phyloP scores from a whole-genome alignment of 2,113 vertebrate genomes.

The Entelurus aequoreus region DNA sequence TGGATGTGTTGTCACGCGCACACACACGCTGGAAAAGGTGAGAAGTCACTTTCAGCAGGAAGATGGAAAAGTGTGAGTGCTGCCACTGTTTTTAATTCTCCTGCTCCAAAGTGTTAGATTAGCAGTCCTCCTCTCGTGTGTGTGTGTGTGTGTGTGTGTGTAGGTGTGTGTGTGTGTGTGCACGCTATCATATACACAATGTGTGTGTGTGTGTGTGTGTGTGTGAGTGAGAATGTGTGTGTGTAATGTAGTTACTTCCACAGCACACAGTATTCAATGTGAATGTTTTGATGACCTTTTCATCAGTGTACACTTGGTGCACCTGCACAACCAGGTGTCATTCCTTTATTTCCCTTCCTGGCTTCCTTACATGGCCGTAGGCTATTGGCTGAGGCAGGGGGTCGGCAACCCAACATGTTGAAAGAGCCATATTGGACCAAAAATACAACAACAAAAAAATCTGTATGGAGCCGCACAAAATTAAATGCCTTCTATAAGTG shows the following conservation, averaged over 20 bases:
- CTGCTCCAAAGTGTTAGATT: conserved; percentile 46
- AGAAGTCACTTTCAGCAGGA: conserved; percentile 23
- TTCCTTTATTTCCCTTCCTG: conserved; percentile 42
- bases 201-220: background rate
- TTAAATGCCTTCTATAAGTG: too few relatives aligned
- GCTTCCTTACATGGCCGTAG: conserved; percentile 30
- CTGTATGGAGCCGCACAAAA: too few relatives aligned
- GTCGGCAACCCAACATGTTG: too few relatives aligned
- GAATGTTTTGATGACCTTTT: too few relatives aligned
- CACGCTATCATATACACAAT: too few relatives aligned
- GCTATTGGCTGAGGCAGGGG: conserved; percentile 15
- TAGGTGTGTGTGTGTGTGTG: background rate
- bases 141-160: conserved; percentile 1
- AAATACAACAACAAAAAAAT: too few relatives aligned
- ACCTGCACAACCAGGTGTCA: conserved; percentile 9
- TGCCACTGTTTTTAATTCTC: conserved; percentile 8
- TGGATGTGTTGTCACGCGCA: too few relatives aligned
- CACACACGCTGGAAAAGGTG: background rate
- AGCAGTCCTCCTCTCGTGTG: conserved; percentile 20
- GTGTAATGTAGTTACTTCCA: too few relatives aligned
- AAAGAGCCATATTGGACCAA: too few relatives aligned
- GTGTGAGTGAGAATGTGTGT: background rate
- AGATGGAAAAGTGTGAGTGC: conserved; percentile 31
- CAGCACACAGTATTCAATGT: too few relatives aligned
- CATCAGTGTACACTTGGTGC: too few relatives aligned